phyloP scores from a whole-genome alignment of 1,140 invertebrate species.

The Saccostrea cuccullata region DNA sequence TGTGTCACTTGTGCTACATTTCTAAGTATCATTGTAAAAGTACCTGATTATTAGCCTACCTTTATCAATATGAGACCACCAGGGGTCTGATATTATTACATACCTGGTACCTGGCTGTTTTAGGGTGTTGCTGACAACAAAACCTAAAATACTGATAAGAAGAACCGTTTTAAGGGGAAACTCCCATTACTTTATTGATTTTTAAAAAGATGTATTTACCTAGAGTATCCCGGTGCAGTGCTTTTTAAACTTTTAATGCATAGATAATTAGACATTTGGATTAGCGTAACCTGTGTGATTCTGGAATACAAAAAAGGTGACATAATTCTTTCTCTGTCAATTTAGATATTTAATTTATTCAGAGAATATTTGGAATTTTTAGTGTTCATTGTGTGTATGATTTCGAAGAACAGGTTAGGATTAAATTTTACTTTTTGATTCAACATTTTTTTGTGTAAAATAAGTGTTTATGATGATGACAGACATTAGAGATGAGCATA shows the following conservation, averaged over 20 bases:
- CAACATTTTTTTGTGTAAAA: too few species aligned
- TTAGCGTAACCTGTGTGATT: not conserved
- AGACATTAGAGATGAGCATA: too few species aligned
- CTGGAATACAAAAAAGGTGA: too few species aligned
- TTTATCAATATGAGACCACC: not conserved
- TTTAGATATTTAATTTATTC: not conserved
- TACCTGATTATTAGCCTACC: too few species aligned
- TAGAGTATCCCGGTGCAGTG: not conserved
- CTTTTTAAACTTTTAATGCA: conserved; percentile 3
- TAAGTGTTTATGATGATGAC: too few species aligned
- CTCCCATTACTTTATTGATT: conserved; percentile 7
- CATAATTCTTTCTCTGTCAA: not conserved
- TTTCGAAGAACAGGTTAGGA: not conserved
- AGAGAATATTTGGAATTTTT: too few species aligned
- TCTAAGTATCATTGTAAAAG: too few species aligned
- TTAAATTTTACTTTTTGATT: not conserved
- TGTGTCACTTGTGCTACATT: too few species aligned
- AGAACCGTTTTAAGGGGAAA: not conserved
- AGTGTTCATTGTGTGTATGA: not conserved
- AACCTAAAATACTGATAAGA: conserved; percentile 5
- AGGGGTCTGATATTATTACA: not conserved
- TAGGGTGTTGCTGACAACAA: conserved; percentile 7
- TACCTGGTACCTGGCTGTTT: not conserved
- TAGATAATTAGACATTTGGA: not conserved
- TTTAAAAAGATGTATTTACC: conserved; percentile 15